A percentile compares a stretch with the other conserved stretches of the same genome.
Conservation (phyloP, 2,113 vertebrate species). For the Anas platyrhynchos region DNA sequence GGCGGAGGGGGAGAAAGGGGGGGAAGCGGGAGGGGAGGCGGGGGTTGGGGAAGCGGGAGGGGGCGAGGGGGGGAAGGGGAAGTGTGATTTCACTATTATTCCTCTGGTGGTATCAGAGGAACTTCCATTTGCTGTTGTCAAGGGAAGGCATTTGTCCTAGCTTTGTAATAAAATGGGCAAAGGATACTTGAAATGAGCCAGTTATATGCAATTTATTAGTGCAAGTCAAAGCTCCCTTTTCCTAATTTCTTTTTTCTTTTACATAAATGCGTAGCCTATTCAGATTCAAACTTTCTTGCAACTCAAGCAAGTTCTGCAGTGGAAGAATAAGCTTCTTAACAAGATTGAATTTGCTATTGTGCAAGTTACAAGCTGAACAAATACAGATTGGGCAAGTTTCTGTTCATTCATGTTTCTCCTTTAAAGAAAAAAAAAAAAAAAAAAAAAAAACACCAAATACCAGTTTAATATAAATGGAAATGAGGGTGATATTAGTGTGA, state of each 20-base stretch:
- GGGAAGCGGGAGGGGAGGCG: too few relatives aligned
- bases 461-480: conserved; percentile 89
- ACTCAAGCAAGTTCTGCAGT: conserved; percentile 70
- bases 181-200: conserved; percentile 48
- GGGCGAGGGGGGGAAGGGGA: background rate
- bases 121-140: conserved; percentile 11
- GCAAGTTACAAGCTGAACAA: conserved; percentile 83
- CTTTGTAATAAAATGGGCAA: conserved; percentile 49
- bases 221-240: background rate
- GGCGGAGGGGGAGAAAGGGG: too few relatives aligned
- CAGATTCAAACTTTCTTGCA: conserved; percentile 74
- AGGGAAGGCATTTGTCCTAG: background rate
- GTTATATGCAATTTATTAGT: conserved; percentile 53
- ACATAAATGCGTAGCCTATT: conserved; percentile 16
- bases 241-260: conserved; percentile 23
- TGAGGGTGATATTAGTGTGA: conserved; percentile 76
- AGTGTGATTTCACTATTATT: background rate
- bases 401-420: conserved; percentile 77
- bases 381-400: conserved; percentile 81
- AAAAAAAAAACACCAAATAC: conserved; percentile 66
- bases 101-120: background rate
- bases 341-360: conserved; percentile 81
- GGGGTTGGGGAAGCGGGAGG: too few relatives aligned
- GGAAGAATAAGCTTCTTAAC: conserved; percentile 79
- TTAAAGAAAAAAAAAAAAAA: conserved; percentile 69